phyloP scores from a whole-genome alignment of 2,113 vertebrate species.

The Nymphicus hollandicus region DNA sequence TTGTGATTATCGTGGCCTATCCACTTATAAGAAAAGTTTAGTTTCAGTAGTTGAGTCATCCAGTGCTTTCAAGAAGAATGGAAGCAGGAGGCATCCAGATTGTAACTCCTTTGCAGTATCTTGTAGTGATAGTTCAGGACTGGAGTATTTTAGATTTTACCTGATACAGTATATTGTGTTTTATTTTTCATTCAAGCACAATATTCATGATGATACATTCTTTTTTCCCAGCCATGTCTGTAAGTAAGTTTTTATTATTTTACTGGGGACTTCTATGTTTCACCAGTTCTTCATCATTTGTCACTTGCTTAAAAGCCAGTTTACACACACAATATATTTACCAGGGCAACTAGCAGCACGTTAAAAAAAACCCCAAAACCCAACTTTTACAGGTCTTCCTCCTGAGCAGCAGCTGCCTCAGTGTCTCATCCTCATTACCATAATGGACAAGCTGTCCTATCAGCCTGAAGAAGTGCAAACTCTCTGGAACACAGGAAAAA shows the following conservation, averaged over 20 bases:
- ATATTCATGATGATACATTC: neutral
- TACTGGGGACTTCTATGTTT: neutral
- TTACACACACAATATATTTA: neutral
- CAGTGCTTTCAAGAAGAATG: neutral
- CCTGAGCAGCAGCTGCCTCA: conserved; percentile 83
- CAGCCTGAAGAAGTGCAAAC: conserved; percentile 80
- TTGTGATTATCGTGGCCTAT: neutral
- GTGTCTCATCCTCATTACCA: conserved; percentile 80
- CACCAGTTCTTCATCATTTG: neutral
- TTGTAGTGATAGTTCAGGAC: neutral
- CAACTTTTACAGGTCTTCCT: conserved; percentile 69
- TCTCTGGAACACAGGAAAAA: conserved; percentile 82
- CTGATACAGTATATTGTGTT: neutral
- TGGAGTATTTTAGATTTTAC: neutral
- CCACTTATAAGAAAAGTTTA: neutral
- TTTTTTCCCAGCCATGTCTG: neutral
- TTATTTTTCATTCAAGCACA: neutral
- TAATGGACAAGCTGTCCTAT: conserved; percentile 80
- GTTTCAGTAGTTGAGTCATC: neutral
- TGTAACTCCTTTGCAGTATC: neutral
- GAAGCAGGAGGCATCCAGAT: neutral
- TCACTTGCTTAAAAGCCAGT: neutral
- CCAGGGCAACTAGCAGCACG: neutral
- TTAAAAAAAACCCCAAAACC: neutral
- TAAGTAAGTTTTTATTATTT: neutral